Conservation (phyloP, 2,888 invertebrate genomes). For the Xylophagus ater region DNA sequence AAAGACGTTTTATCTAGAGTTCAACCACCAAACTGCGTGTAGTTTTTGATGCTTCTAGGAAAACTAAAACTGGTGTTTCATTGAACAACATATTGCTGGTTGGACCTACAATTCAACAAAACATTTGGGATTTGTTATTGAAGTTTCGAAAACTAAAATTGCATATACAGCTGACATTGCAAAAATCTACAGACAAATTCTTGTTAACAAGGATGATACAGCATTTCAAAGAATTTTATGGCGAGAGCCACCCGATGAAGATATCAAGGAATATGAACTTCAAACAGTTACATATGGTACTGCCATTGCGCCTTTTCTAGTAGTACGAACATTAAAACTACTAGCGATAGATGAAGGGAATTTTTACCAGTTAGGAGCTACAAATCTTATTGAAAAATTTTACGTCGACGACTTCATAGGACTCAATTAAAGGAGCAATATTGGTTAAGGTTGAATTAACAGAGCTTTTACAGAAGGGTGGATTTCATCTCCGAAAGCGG, state of each 20-base stretch:
- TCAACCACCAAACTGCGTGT: constrained; percentile 7
- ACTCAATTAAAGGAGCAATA: neutral
- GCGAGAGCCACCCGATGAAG: constrained; percentile 9
- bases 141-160: constrained; percentile 8
- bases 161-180: constrained; percentile 16
- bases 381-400: constrained; percentile 2
- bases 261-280: constrained; percentile 7
- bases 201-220: constrained; percentile 8
- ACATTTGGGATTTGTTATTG: constrained; percentile 10
- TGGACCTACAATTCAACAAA: constrained; percentile 12
- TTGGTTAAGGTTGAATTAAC: neutral
- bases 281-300: constrained; percentile 14
- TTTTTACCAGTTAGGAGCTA: constrained; percentile 4
- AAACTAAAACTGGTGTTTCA: constrained; percentile 7
- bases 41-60: constrained; percentile 11
- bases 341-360: constrained; percentile 5
- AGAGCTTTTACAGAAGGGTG: neutral
- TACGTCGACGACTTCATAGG: constrained; percentile 4
- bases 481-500: constrained; percentile 10
- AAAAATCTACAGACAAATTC: constrained; percentile 16
- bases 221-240: constrained; percentile 15
- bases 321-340: constrained; percentile 8
- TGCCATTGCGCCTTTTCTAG: constrained; percentile 11
- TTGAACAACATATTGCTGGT: constrained; percentile 10
- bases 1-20: too few relatives aligned